Evolutionary conservation across 2,113 vertebrate species (phyloP).

Genomic region (Tautogolabrus adspersus): DNA sequence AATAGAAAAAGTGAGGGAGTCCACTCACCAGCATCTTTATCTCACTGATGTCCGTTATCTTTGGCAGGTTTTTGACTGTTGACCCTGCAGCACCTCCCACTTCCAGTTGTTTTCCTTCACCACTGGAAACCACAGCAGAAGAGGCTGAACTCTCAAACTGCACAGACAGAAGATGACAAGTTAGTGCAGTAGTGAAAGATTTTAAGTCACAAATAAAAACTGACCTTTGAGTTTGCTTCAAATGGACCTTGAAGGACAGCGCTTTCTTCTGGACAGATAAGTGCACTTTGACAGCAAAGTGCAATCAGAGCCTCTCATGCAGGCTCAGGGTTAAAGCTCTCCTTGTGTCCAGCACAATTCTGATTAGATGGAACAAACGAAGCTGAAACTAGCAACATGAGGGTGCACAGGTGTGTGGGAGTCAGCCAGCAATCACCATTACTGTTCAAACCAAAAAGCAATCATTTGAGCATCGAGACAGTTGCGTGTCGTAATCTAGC

Average conservation of each 20-base stretch:
- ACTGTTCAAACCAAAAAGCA: constrained; percentile 70
- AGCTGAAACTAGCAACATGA: constrained; percentile 61
- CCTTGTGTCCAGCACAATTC: constrained; percentile 27
- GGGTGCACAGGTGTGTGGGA: constrained; percentile 78
- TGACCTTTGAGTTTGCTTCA: constrained; percentile 23
- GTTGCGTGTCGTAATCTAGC: constrained; percentile 67
- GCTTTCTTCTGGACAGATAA: constrained; percentile 33
- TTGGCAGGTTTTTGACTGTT: constrained; percentile 53
- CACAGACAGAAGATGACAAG: constrained; percentile 47
- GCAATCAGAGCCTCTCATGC: constrained; percentile 56
- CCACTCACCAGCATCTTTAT: constrained; percentile 78
- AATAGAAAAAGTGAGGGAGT: not conserved
- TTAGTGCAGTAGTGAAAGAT: constrained; percentile 12
- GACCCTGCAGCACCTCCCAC: constrained; percentile 44
- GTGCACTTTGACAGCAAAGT: constrained; percentile 40
- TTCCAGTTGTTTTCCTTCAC: constrained; percentile 58
- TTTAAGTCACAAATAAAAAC: not conserved
- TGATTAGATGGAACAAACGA: constrained; percentile 74
- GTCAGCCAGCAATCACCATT: constrained; percentile 77
- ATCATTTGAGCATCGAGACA: constrained; percentile 78
- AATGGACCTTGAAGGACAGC: not conserved
- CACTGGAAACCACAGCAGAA: constrained; percentile 26
- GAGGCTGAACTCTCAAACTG: constrained; percentile 63
- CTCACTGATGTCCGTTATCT: constrained; percentile 66
- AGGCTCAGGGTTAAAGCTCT: constrained; percentile 45